Percentiles rank a stretch among this genome's conserved stretches.
Evolutionary conservation across 2,888 invertebrate genomes (phyloP).

Genomic region (Rambutsinella grinnellia): DNA sequence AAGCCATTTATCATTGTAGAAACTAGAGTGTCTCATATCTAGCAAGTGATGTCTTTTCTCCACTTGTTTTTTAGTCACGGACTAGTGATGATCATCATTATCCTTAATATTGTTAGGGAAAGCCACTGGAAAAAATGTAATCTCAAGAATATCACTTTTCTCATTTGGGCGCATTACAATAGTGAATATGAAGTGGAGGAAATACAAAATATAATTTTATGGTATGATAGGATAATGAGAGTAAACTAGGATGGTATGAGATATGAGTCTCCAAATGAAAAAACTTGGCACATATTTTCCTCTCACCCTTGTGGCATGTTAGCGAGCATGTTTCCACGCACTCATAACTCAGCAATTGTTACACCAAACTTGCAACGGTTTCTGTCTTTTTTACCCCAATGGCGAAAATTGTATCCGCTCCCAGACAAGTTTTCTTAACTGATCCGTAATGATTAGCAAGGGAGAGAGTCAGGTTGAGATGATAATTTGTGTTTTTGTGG

Average conservation of each 20-base stretch:
- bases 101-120: background rate
- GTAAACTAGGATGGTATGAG: too few relatives aligned
- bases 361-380: background rate
- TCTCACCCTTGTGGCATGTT: too few relatives aligned
- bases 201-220: background rate
- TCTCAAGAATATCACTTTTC: slow-evolving; percentile 11
- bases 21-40: too few relatives aligned
- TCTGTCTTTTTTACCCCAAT: background rate
- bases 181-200: background rate
- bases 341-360: too few relatives aligned
- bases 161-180: slow-evolving; percentile 32
- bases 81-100: slow-evolving; percentile 21
- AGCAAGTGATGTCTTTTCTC: slow-evolving; percentile 24
- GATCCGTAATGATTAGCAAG: background rate
- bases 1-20: slow-evolving; percentile 40
- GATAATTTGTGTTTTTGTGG: slow-evolving; percentile 37
- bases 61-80: slow-evolving; percentile 39
- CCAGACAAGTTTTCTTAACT: background rate
- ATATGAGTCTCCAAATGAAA: too few relatives aligned
- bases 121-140: slow-evolving; percentile 46
- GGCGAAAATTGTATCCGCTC: background rate
- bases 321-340: too few relatives aligned
- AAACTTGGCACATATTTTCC: too few relatives aligned
- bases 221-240: background rate
- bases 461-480: background rate